A percentile compares a stretch with the other conserved stretches of the same genome.
Conservation (phyloP, 2,113 vertebrate species). For the Pagrus major region DNA sequence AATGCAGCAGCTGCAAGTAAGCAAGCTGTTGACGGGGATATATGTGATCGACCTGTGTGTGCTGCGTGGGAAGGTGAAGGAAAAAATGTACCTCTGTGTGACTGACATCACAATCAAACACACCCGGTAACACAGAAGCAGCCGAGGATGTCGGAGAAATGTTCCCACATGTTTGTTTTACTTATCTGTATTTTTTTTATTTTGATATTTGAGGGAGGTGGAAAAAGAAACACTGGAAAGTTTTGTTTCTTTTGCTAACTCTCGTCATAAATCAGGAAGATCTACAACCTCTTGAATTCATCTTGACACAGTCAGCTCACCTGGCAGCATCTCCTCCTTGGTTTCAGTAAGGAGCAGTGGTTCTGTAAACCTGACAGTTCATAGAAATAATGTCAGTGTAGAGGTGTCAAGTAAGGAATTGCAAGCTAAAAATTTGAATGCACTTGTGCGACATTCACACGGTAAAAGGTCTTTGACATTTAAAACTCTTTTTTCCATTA, state of each 20-base stretch:
- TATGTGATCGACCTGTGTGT: constrained; percentile 22
- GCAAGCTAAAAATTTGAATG: neutral
- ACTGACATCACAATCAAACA: constrained; percentile 36
- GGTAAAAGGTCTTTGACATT: constrained; percentile 1
- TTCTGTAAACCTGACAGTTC: neutral
- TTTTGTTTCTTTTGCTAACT: neutral
- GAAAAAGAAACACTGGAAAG: neutral
- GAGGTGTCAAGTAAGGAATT: neutral
- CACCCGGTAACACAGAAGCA: neutral
- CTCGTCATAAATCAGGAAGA: constrained; percentile 18
- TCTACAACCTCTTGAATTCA: constrained; percentile 2
- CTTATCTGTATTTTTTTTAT: neutral
- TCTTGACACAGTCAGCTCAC: neutral
- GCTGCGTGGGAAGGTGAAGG: constrained; percentile 5
- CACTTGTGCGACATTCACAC: neutral
- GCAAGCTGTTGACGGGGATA: neutral
- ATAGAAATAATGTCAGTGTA: neutral
- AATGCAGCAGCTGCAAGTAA: constrained; percentile 31
- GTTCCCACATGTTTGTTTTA: neutral
- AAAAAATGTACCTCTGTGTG: constrained; percentile 9
- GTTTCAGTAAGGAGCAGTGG: neutral
- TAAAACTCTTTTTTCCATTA: neutral
- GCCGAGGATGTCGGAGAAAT: constrained; percentile 17
- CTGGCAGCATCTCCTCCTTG: neutral
- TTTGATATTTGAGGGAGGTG: constrained; percentile 1